Percentiles rank a stretch among this genome's conserved stretches.
phyloP scores from a whole-genome alignment of 2,888 invertebrate genomes.

The Agrochola lota region DNA sequence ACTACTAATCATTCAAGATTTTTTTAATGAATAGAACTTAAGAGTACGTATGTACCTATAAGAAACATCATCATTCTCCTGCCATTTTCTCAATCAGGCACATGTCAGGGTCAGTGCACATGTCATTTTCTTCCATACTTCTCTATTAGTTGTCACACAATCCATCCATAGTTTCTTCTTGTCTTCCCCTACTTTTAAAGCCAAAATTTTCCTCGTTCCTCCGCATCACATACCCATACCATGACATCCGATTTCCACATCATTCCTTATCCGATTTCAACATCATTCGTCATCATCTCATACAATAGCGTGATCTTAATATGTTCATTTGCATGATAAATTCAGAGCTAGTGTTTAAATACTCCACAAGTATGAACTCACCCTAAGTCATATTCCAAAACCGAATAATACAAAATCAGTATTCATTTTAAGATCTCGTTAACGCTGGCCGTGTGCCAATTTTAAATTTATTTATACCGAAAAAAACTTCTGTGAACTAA shows the following conservation, averaged over 20 bases:
- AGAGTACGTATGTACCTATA: no score
- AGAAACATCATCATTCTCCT: neutral
- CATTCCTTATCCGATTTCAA: neutral
- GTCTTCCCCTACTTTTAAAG: neutral
- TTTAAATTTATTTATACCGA: conserved; percentile 9
- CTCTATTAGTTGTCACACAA: neutral
- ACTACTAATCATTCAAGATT: no score
- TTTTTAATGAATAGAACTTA: no score
- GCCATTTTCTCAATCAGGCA: neutral
- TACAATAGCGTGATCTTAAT: neutral
- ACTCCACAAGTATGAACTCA: conserved; percentile 24
- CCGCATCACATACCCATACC: neutral
- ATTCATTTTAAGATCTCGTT: conserved; percentile 55
- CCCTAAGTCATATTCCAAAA: conserved; percentile 13
- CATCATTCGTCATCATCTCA: neutral
- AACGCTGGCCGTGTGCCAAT: conserved; percentile 53
- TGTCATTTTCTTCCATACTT: neutral
- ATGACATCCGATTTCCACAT: neutral
- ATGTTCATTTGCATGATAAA: neutral
- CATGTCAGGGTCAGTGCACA: neutral
- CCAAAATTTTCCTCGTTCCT: neutral
- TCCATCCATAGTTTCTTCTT: neutral
- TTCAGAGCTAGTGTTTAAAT: neutral
- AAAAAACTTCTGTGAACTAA: neutral
- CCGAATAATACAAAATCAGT: conserved; percentile 39